Conservation (phyloP, 37 sponge, comb jelly and placozoan genomes). For the Halichondria panicea region DNA sequence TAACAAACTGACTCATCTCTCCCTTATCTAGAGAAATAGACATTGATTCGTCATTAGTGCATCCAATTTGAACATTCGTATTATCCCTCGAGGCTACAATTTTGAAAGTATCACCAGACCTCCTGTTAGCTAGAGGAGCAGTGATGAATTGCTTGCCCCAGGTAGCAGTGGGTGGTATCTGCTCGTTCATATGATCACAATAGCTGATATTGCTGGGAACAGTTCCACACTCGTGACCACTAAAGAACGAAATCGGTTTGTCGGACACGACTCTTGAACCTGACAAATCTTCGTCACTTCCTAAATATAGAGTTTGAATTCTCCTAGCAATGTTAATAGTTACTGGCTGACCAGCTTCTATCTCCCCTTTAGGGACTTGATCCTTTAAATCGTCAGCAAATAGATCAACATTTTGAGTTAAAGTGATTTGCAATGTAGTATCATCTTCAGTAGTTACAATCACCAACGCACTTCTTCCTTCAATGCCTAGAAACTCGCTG, state of each 20-base stretch:
- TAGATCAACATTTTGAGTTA: slow-evolving; percentile 19
- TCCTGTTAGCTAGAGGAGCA: not conserved
- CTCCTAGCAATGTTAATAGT: slow-evolving; percentile 1
- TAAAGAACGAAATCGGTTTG: slow-evolving; percentile 40
- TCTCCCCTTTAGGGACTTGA: not conserved
- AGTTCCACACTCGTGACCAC: slow-evolving; percentile 54
- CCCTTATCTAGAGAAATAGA: not conserved
- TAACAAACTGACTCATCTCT: not conserved
- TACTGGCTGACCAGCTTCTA: not conserved
- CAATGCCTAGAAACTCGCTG: not conserved
- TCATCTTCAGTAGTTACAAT: slow-evolving; percentile 18
- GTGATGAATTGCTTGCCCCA: slow-evolving; percentile 53
- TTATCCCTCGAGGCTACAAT: slow-evolving; percentile 27
- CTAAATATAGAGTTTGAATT: slow-evolving; percentile 24
- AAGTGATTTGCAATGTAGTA: slow-evolving; percentile 23
- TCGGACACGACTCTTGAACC: slow-evolving; percentile 38
- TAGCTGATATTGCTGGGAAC: slow-evolving; percentile 13
- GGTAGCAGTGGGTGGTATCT: slow-evolving; percentile 47
- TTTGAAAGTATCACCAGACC: slow-evolving; percentile 17
- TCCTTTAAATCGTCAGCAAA: slow-evolving; percentile 3
- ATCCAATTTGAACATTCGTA: slow-evolving; percentile 17
- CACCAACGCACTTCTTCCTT: slow-evolving; percentile 30
- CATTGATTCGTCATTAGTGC: not conserved
- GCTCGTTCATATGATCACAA: slow-evolving; percentile 53
- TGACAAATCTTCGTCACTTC: slow-evolving; percentile 28